A percentile compares a stretch with the other conserved stretches of the same genome.
These are phyloP conservation scores for Smutsia temminckii DNA, from an alignment of 2,797 vertebrate genomes.

Conservation along the genomic window DNA sequence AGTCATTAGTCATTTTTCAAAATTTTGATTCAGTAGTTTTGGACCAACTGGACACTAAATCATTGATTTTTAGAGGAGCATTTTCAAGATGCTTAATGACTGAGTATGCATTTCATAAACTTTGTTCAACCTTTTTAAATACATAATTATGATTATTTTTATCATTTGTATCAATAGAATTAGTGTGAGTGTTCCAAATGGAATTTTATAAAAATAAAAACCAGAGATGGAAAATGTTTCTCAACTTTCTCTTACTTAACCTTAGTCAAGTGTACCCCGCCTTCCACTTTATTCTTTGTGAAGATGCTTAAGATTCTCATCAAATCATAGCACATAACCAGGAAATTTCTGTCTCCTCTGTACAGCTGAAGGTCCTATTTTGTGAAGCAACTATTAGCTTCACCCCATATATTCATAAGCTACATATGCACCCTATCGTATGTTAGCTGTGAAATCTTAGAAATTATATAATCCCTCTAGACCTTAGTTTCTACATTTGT, in stretches of 20 bases:
- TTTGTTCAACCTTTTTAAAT: not conserved
- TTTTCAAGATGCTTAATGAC: not conserved
- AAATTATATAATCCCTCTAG: not conserved
- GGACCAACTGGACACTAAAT: not conserved
- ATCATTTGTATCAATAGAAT: not conserved
- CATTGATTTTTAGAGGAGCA: not conserved
- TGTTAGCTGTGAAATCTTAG: not conserved
- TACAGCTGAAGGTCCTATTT: not conserved
- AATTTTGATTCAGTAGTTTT: not conserved
- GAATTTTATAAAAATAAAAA: not conserved
- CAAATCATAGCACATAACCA: not conserved
- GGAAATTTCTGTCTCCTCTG: not conserved
- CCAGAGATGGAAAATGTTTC: not conserved
- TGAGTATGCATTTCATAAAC: not conserved
- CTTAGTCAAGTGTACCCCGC: not conserved
- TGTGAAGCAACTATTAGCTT: not conserved
- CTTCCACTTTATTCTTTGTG: not conserved
- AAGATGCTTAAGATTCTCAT: not conserved
- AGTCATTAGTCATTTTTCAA: not conserved
- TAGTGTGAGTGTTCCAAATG: not conserved
- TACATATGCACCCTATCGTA: not conserved
- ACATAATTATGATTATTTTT: not conserved
- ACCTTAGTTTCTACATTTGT: not conserved
- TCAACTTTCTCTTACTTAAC: not conserved
- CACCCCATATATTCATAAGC: not conserved